A percentile compares a stretch with the other conserved stretches of the same genome.
phyloP scores from a whole-genome alignment of 2,888 invertebrate genomes.

The Malthinus seriepunctatus region DNA sequence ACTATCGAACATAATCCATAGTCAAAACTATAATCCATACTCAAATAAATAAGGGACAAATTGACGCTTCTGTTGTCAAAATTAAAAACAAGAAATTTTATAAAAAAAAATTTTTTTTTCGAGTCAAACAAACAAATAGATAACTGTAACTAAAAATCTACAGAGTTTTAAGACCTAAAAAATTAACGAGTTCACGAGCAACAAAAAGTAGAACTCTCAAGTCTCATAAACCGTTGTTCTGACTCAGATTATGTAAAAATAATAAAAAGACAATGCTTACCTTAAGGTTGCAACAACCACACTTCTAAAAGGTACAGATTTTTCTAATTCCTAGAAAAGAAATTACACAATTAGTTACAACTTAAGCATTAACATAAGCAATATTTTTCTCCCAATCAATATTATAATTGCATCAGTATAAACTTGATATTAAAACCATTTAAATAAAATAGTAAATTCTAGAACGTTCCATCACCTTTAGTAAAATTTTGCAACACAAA shows the following conservation, averaged over 20 bases:
- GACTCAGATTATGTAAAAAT: no score
- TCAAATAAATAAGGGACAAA: background rate
- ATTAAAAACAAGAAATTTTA: background rate
- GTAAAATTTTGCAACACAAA: conserved; percentile 2
- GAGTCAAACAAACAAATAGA: conserved; percentile 1
- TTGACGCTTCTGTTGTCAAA: conserved; percentile 4
- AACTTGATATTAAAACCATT: no score
- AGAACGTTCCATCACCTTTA: background rate
- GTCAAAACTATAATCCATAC: background rate
- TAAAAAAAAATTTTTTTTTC: background rate
- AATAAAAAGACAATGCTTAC: no score
- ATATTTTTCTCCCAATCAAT: background rate
- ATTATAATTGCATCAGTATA: background rate
- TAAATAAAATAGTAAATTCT: background rate
- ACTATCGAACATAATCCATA: background rate
- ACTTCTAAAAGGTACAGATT: background rate
- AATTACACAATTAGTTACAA: conserved; percentile 4
- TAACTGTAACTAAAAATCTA: background rate
- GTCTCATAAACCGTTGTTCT: background rate
- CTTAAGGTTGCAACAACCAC: no score
- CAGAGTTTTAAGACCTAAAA: no score
- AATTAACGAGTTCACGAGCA: conserved; percentile 1
- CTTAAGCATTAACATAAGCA: background rate
- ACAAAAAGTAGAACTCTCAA: conserved; percentile 5
- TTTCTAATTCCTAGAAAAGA: background rate